Evolutionary conservation across 2,888 invertebrate genomes (phyloP).

Genomic region (Torymus auratus): DNA sequence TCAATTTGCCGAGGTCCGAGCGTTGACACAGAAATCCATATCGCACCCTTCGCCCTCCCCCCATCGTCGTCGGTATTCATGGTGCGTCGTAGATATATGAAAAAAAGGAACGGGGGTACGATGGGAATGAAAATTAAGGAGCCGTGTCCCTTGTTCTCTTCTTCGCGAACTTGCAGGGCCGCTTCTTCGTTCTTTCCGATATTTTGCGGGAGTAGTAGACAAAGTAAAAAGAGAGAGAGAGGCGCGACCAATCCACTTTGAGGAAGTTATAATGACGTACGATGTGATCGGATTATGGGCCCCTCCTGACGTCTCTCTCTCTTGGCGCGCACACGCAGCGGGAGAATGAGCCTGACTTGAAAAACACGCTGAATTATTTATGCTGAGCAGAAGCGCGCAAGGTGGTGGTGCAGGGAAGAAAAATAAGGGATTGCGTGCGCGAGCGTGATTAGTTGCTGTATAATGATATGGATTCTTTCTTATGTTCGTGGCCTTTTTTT

Average conservation of each 20-base stretch:
- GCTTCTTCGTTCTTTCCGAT: constrained; percentile 1
- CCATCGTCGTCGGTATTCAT: constrained; percentile 37
- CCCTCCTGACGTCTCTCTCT: constrained; percentile 2
- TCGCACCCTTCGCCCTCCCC: constrained; percentile 1
- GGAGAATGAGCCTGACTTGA: background rate
- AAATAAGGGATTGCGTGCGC: no score
- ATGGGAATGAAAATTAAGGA: constrained; percentile 55
- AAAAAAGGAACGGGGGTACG: background rate
- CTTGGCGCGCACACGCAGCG: background rate
- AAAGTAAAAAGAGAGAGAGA: background rate
- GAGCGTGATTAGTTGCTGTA: no score
- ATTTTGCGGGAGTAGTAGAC: constrained; percentile 13
- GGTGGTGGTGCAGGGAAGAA: no score
- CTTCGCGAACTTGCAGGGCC: no score
- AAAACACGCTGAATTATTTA: constrained; percentile 52
- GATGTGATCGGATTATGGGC: constrained; percentile 54
- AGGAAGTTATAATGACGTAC: constrained; percentile 52
- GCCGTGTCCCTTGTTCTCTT: background rate
- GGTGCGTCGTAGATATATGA: background rate
- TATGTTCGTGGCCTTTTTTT: no score
- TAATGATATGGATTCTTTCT: no score
- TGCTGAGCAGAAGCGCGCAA: background rate
- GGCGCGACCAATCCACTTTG: constrained; percentile 51
- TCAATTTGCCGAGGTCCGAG: no score
- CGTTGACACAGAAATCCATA: constrained; percentile 38